These are phyloP conservation scores for Amazona guildingii DNA, from an alignment of 2,113 vertebrate genomes.

Conservation along the genomic window DNA sequence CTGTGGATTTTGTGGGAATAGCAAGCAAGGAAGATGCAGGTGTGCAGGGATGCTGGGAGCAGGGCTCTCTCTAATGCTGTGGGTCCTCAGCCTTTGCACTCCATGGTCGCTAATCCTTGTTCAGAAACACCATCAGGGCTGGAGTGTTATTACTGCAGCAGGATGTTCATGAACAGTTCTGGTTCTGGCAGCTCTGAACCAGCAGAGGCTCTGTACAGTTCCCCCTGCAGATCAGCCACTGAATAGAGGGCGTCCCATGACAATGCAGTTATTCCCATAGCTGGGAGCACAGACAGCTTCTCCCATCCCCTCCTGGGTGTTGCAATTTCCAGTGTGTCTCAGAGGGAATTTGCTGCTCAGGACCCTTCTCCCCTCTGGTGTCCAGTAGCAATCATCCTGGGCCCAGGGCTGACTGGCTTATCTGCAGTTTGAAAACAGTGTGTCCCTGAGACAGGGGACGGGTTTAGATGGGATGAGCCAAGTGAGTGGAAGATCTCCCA, in stretches of 20 bases:
- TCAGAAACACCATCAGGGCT: neutral
- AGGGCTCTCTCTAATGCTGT: rapidly evolving
- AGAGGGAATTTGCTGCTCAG: neutral
- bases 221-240: neutral
- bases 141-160: neutral
- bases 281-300: neutral
- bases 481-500: neutral
- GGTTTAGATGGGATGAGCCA: rapidly evolving
- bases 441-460: neutral
- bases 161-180: neutral
- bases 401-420: neutral
- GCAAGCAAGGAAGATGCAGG: neutral
- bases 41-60: neutral
- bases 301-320: neutral
- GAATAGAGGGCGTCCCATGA: neutral
- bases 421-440: neutral
- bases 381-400: neutral
- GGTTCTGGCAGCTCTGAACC: neutral
- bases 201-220: neutral
- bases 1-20: neutral
- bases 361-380: neutral
- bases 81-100: neutral
- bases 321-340: neutral
- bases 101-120: neutral
- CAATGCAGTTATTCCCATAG: neutral